A percentile compares a stretch with the other conserved stretches of the same genome.
phyloP scores from a whole-genome alignment of 2,113 vertebrate genomes.

The Bos taurus region DNA sequence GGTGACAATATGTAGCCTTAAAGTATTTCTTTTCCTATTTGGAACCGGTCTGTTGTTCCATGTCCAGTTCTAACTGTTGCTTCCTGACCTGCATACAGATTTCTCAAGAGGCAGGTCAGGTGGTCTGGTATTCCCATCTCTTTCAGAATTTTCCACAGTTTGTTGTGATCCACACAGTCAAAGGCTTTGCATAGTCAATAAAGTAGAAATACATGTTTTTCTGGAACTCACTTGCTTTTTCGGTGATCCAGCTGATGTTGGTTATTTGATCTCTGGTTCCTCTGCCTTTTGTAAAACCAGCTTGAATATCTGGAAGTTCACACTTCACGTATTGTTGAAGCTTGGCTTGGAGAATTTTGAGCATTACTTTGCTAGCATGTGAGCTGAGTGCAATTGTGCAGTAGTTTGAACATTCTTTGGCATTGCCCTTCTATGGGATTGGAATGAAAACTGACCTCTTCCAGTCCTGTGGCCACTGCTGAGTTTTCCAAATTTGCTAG shows the following conservation, averaged over 20 bases:
- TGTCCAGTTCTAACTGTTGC: too few relatives aligned
- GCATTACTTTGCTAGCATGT: background rate
- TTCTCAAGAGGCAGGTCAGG: too few relatives aligned
- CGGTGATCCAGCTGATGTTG: background rate
- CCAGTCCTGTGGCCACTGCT: background rate
- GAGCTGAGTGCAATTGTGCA: background rate
- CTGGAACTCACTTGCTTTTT: background rate
- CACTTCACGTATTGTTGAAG: background rate
- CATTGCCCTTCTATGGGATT: background rate
- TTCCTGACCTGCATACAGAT: too few relatives aligned
- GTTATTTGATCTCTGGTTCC: background rate
- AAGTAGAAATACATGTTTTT: background rate
- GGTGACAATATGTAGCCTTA: too few relatives aligned
- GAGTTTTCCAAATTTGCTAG: background rate
- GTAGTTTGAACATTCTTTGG: background rate
- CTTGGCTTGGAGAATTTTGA: background rate
- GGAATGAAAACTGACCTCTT: background rate
- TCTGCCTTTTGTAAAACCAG: background rate
- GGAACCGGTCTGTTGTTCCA: too few relatives aligned
- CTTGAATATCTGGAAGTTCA: background rate
- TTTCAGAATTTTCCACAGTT: too few relatives aligned
- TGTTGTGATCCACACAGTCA: background rate
- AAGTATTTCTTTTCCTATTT: too few relatives aligned
- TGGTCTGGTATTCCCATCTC: too few relatives aligned
- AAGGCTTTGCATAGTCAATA: background rate